phyloP scores from a whole-genome alignment of 2,797 vertebrate genomes.

The Poecilia picta region DNA sequence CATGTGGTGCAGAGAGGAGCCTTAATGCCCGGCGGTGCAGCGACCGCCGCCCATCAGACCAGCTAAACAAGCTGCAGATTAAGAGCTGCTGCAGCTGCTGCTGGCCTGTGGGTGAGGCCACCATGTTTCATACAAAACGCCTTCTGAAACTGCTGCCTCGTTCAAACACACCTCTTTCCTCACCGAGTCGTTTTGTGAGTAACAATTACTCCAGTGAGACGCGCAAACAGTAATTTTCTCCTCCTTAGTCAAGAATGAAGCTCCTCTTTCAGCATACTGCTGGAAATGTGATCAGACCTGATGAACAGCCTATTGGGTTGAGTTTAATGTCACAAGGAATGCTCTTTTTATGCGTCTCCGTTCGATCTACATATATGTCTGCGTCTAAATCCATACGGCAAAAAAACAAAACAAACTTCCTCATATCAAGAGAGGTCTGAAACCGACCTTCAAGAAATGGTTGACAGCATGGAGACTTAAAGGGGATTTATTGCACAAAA shows the following conservation, averaged over 20 bases:
- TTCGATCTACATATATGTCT: background rate
- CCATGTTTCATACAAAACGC: conserved; percentile 59
- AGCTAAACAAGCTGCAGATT: conserved; percentile 63
- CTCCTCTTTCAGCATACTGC: conserved; percentile 12
- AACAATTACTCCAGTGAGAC: conserved; percentile 32
- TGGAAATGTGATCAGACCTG: conserved; percentile 7
- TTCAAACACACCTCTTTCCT: conserved; percentile 26
- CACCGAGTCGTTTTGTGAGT: conserved; percentile 20
- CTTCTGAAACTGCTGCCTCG: conserved; percentile 57
- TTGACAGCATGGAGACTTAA: too few species aligned
- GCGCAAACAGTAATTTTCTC: conserved; percentile 57
- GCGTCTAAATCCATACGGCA: too few species aligned
- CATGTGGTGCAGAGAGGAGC: conserved; percentile 27
- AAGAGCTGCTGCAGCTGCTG: conserved; percentile 52
- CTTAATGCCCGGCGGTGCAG: conserved; percentile 35
- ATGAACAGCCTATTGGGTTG: background rate
- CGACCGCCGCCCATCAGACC: conserved; percentile 57
- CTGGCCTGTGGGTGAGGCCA: conserved; percentile 58
- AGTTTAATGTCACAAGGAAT: background rate
- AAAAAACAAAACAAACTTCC: too few species aligned
- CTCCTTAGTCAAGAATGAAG: conserved; percentile 10
- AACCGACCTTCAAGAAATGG: too few species aligned
- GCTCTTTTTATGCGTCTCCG: background rate
- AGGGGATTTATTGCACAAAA: too few species aligned
- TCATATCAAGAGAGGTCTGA: too few species aligned